Evolutionary conservation across 2,888 invertebrate genomes (phyloP).

Genomic region (Ceramica pisi): DNA sequence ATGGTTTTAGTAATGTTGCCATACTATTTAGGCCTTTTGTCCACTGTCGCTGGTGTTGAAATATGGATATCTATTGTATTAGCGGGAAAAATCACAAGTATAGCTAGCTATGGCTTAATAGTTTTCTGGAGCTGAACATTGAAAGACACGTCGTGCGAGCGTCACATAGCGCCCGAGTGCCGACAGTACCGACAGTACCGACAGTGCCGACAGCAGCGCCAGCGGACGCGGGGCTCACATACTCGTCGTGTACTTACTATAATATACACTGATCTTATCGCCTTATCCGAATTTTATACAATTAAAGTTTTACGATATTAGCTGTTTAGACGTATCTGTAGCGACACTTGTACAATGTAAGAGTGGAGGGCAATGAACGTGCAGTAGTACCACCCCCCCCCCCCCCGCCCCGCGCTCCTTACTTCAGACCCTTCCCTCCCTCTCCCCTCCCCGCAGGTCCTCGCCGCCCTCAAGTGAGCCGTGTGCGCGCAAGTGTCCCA

Average conservation of each 20-base stretch:
- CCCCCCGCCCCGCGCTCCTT: neutral
- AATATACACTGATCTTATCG: constrained; percentile 77
- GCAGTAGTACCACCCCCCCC: constrained; percentile 1
- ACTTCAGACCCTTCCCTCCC: neutral
- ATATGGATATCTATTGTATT: neutral
- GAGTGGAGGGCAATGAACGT: constrained; percentile 42
- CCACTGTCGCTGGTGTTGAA: constrained; percentile 26
- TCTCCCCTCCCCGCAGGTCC: constrained; percentile 68
- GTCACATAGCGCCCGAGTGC: neutral
- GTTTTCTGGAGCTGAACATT: neutral
- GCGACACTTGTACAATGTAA: constrained; percentile 48
- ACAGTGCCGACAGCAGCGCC: constrained; percentile 27
- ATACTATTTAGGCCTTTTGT: constrained; percentile 21
- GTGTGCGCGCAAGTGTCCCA: neutral
- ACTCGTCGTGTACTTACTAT: constrained; percentile 50
- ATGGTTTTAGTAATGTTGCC: constrained; percentile 35
- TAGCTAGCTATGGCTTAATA: too few relatives aligned
- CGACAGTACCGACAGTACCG: constrained; percentile 21
- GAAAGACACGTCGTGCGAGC: neutral
- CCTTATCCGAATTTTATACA: constrained; percentile 82
- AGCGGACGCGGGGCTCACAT: constrained; percentile 28
- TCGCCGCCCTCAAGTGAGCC: constrained; percentile 62
- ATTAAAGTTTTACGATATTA: constrained; percentile 73
- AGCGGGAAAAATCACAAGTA: constrained; percentile 5
- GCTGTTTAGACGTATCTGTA: constrained; percentile 67